Conservation (phyloP, 2,113 vertebrate species). For the Arizona elegans region DNA sequence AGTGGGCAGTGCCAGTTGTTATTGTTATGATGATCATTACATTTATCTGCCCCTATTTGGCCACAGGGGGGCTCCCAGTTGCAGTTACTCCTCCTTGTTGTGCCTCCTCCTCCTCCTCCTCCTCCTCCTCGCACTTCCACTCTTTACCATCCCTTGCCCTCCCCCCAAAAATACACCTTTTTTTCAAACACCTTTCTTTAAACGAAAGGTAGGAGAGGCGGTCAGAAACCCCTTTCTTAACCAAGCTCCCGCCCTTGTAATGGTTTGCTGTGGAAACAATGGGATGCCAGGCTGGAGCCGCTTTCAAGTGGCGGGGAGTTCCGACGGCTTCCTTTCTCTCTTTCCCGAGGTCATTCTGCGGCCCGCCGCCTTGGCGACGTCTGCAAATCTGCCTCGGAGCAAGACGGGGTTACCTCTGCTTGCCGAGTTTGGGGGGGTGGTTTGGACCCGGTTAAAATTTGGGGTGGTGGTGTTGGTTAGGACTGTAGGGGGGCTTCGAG, state of each 20-base stretch:
- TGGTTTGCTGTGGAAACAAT: background rate
- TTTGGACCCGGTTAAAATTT: background rate
- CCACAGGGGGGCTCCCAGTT: too few relatives aligned
- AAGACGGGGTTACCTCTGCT: background rate
- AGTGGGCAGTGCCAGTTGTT: background rate
- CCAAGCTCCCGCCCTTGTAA: background rate
- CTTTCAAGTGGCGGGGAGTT: background rate
- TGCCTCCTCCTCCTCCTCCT: too few relatives aligned
- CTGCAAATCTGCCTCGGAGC: background rate
- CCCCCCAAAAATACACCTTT: too few relatives aligned
- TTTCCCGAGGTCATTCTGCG: background rate
- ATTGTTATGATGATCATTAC: background rate
- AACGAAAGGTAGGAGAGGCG: too few relatives aligned
- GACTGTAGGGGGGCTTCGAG: background rate
- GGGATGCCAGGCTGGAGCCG: background rate
- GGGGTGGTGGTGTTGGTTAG: accelerated
- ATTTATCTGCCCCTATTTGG: too few relatives aligned
- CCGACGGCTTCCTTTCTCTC: background rate
- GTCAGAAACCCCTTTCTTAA: background rate
- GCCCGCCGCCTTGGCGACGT: background rate
- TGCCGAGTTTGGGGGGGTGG: too few relatives aligned
- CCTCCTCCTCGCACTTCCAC: too few relatives aligned
- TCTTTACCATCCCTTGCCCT: too few relatives aligned
- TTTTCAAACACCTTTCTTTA: too few relatives aligned
- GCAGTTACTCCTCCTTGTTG: too few relatives aligned